These are phyloP conservation scores for Phymorhynchus buccinoides DNA, from an alignment of 1,140 invertebrate species.

Conservation along the genomic window DNA sequence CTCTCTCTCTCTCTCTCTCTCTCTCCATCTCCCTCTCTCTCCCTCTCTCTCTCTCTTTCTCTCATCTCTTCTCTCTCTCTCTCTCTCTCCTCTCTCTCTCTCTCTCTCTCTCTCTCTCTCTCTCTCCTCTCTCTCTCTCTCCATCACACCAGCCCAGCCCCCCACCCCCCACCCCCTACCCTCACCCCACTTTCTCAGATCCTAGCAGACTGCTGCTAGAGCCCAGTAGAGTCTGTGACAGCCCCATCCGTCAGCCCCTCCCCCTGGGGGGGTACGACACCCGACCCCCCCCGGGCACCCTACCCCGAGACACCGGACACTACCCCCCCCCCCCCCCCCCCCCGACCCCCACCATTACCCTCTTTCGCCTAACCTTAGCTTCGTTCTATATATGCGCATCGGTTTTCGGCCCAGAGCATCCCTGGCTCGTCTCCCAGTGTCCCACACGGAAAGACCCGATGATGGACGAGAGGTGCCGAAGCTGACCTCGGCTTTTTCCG, in stretches of 20 bases:
- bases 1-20: slow-evolving; percentile 17
- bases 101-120: neutral
- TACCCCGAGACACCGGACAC: neutral
- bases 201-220: neutral
- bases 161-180: neutral
- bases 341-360: neutral
- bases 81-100: neutral
- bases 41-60: too few relatives aligned
- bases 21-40: too few relatives aligned
- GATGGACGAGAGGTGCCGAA: neutral
- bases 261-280: neutral
- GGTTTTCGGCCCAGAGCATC: too few relatives aligned
- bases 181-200: neutral
- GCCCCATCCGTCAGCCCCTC: neutral
- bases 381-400: too few relatives aligned
- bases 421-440: too few relatives aligned
- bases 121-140: neutral
- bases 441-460: neutral
- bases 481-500: too few relatives aligned
- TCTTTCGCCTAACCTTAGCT: too few relatives aligned
- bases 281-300: neutral
- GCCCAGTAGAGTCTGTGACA: neutral
- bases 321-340: neutral
- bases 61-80: neutral
- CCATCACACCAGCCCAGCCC: neutral